These are phyloP conservation scores for Herpetotheres cachinnans DNA, from an alignment of 2,113 vertebrate species.

Conservation along the genomic window DNA sequence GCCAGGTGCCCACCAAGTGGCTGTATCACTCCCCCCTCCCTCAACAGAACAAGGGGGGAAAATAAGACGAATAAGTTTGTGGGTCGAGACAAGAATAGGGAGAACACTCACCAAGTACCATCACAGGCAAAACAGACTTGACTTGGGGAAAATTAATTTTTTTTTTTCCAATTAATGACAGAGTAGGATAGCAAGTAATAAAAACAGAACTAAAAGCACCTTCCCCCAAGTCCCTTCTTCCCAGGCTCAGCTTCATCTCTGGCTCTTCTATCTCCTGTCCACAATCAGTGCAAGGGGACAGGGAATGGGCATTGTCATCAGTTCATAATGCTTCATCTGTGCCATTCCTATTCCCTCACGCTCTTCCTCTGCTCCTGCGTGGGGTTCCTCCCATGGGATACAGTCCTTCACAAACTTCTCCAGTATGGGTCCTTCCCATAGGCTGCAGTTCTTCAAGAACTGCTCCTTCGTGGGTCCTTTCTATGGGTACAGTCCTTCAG, in stretches of 20 bases:
- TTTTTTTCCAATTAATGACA: not conserved
- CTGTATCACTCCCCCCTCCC: not conserved
- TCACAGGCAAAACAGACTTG: not conserved
- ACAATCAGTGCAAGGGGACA: not conserved
- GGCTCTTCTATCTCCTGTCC: not conserved
- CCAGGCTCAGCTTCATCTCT: not conserved
- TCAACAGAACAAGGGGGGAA: not conserved
- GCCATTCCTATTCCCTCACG: accelerated
- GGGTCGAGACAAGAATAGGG: not conserved
- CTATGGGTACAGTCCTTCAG: not conserved
- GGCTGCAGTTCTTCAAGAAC: accelerated
- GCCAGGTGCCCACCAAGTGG: accelerated
- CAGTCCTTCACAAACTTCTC: not conserved
- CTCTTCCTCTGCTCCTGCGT: not conserved
- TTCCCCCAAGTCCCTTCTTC: not conserved
- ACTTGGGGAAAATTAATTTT: not conserved
- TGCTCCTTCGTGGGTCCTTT: not conserved
- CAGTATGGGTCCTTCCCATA: accelerated
- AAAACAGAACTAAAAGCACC: not conserved
- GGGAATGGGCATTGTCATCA: not conserved
- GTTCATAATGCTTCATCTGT: not conserved
- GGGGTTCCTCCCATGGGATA: not conserved
- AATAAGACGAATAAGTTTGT: not conserved
- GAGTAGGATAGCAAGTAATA: not conserved
- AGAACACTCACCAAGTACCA: not conserved